These are phyloP conservation scores for Endotricha flammealis DNA, from an alignment of 2,888 invertebrate genomes.

Conservation along the genomic window DNA sequence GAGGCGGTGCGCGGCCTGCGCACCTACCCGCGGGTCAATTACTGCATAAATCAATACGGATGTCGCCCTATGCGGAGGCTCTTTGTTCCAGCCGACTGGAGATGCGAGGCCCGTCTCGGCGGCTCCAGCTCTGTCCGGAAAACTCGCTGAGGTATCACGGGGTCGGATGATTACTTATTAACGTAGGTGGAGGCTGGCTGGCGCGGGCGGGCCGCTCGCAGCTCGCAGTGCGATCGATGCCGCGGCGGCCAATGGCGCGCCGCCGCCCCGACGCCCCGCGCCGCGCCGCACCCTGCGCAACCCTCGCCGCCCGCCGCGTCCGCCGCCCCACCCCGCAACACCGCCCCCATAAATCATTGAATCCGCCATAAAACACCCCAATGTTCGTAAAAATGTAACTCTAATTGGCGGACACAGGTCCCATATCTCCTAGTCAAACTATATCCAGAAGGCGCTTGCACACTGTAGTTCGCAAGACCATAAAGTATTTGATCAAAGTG, in stretches of 20 bases:
- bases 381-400: conserved; percentile 76
- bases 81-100: conserved; percentile 70
- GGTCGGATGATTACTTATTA: conserved; percentile 78
- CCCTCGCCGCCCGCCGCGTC: conserved; percentile 54
- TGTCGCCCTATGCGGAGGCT: conserved; percentile 62
- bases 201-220: conserved; percentile 70
- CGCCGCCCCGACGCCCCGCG: conserved; percentile 53
- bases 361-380: conserved; percentile 75
- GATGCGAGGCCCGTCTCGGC: conserved; percentile 67
- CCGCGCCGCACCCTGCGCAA: conserved; percentile 54
- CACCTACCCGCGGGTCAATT: conserved; percentile 67
- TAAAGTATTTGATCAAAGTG: conserved; percentile 68
- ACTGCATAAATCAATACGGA: conserved; percentile 71
- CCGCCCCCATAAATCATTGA: conserved; percentile 78
- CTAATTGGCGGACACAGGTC: conserved; percentile 72
- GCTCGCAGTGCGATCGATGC: conserved; percentile 75
- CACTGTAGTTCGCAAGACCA: conserved; percentile 48
- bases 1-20: conserved; percentile 52
- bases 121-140: conserved; percentile 70
- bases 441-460: conserved; percentile 44
- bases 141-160: conserved; percentile 73
- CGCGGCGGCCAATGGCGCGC: conserved; percentile 74
- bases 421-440: conserved; percentile 62
- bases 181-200: conserved; percentile 76
- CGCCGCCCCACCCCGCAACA: conserved; percentile 56